Conservation (phyloP, 2,797 vertebrate species). For the Hoplostethus mediterraneus region DNA sequence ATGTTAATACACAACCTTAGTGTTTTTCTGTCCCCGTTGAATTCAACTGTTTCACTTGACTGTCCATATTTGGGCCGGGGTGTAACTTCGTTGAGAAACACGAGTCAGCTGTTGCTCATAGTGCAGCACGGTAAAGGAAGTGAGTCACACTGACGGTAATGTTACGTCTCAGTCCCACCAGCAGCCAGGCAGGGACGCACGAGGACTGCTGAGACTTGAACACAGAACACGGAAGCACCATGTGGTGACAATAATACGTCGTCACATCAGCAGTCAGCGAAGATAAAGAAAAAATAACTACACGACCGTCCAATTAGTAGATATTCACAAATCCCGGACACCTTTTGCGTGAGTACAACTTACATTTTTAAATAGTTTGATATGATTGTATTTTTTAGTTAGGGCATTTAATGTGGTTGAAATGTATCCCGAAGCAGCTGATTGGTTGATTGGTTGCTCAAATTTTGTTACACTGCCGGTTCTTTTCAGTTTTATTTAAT, state of each 20-base stretch:
- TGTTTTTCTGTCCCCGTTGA: too few relatives aligned
- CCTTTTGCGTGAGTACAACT: slow-evolving; percentile 46
- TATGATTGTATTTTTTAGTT: background rate
- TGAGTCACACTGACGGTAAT: slow-evolving; percentile 85
- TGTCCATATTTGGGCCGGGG: slow-evolving; percentile 76
- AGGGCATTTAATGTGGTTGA: background rate
- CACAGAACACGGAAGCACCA: slow-evolving; percentile 80
- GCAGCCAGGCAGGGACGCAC: slow-evolving; percentile 31
- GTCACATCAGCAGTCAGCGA: slow-evolving; percentile 28
- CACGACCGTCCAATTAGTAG: background rate
- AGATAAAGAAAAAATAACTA: background rate
- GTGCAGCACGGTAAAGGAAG: slow-evolving; percentile 71
- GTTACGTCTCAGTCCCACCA: slow-evolving; percentile 58
- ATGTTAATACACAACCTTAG: too few relatives aligned
- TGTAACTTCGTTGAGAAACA: background rate
- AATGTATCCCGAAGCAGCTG: too few relatives aligned
- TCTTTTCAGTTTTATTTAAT: too few relatives aligned
- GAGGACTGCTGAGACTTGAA: slow-evolving; percentile 26
- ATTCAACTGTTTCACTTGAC: slow-evolving; percentile 33
- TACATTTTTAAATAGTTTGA: background rate
- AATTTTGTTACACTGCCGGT: too few relatives aligned
- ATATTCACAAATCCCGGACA: background rate
- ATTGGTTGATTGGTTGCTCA: too few relatives aligned
- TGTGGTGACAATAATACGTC: slow-evolving; percentile 68
- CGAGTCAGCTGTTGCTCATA: slow-evolving; percentile 49